A percentile compares a stretch with the other conserved stretches of the same genome.
Evolutionary conservation across 2,113 vertebrate species (phyloP).

Genomic region (Apodemus speciosus): DNA sequence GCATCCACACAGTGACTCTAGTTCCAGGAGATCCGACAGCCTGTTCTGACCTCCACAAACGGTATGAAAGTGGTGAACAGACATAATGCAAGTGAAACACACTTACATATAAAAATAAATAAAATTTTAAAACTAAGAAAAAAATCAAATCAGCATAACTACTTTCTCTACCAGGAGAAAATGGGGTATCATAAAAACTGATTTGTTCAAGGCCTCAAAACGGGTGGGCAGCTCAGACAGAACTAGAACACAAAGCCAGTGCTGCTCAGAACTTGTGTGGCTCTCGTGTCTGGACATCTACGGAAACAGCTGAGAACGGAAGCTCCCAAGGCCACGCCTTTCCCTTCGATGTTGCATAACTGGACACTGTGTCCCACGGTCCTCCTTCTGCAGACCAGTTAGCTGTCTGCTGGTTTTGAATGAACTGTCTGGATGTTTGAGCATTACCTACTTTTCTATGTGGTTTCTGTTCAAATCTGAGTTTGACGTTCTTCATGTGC

Average conservation of each 20-base stretch:
- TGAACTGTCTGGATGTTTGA: not conserved
- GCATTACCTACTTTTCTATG: not conserved
- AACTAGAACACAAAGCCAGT: not conserved
- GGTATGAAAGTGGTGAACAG: not conserved
- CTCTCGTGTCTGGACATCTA: not conserved
- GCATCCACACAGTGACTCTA: too few relatives aligned
- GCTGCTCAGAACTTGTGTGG: not conserved
- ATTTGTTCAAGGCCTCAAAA: not conserved
- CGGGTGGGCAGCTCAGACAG: accelerated
- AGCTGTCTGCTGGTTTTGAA: not conserved
- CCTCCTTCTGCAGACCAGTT: not conserved
- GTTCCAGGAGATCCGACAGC: not conserved
- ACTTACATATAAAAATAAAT: not conserved
- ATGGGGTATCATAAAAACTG: not conserved
- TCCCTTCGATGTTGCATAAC: not conserved
- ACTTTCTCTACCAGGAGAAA: not conserved
- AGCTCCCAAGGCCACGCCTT: not conserved
- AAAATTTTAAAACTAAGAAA: not conserved
- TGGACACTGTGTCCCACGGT: not conserved
- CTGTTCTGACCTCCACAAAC: not conserved
- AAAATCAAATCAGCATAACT: not conserved
- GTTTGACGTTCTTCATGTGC: not conserved
- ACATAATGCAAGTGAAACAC: not conserved
- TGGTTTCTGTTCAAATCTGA: not conserved
- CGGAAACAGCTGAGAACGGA: not conserved